Evolutionary conservation across 92 coral and sea anemone species (phyloP), one percentile per base, ranked within the genome.

Genomic region (Nematostella vectensis): DNA sequence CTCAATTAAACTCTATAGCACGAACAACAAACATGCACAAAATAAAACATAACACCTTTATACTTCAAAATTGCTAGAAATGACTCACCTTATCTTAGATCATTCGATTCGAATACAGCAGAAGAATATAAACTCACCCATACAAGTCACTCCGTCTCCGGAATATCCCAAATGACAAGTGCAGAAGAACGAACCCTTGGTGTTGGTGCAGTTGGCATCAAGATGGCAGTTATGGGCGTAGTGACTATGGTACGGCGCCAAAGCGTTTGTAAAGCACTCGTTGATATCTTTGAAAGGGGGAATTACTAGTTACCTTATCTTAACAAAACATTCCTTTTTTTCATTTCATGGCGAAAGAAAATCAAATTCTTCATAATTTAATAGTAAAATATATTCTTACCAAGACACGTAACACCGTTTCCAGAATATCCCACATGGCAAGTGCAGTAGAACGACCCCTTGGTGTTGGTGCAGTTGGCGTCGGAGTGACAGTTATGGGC

Each of bases 131-230:
- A 45, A 45, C 55, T 27, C 60, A 85, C 95, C 95, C 11, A 61
- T 58, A 42, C 95, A 85, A 12, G 55, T 47, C 19, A 85, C 85
- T 4, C 95, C 95, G 55, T 85, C 59, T 27, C 95, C 95, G 3
- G 89, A 71, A 59, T 82, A 85, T 17, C 95, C 95, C 25, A 56
- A 47, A 33, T 65, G 72, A 59, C 95, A 85, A 16, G 89, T 82
- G 57, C 95, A 85, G 63, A 47, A 54, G 71, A 82, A 85, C 24
- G 89, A 82, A 23, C 95, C 95, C 58, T 82, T 76, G 63, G 95
- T 85, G 81, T 85, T 85, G 55, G 95, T 65, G 25, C 95, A 85
- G 75, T 85, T 82, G 47, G 95, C 74, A 28, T 85, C 85, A 31
- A 29, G 50, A 48, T 85, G 89, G 31, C 96, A 87, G 59, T 67